phyloP scores from a whole-genome alignment of 2,888 invertebrate species.

The Malthinus seriepunctatus region DNA sequence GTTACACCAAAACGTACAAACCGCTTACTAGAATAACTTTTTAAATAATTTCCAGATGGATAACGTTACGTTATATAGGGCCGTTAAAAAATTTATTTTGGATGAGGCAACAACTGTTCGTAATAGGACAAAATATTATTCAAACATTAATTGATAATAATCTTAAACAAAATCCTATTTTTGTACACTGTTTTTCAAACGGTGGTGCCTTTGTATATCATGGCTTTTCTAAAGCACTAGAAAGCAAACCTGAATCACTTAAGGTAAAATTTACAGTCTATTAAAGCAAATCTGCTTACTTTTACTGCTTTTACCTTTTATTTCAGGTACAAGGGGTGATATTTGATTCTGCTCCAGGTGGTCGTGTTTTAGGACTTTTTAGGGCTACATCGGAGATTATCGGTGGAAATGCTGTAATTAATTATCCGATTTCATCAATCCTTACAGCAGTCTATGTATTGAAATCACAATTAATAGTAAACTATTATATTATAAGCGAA shows the following conservation, averaged over 20 bases:
- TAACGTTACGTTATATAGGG: slow-evolving; percentile 72
- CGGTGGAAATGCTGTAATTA: slow-evolving; percentile 60
- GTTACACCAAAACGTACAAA: neutral
- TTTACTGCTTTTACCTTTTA: too few species aligned
- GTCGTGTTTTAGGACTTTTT: slow-evolving; percentile 60
- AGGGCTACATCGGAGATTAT: slow-evolving; percentile 65
- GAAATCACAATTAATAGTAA: slow-evolving; percentile 65
- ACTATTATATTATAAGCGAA: slow-evolving; percentile 18
- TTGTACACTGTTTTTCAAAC: slow-evolving; percentile 77
- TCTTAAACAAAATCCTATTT: slow-evolving; percentile 70
- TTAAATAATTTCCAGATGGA: slow-evolving; percentile 59
- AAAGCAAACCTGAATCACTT: slow-evolving; percentile 58
- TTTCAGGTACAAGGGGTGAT: slow-evolving; percentile 65
- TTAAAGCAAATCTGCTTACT: neutral
- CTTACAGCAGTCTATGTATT: slow-evolving; percentile 62
- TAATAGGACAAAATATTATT: slow-evolving; percentile 66
- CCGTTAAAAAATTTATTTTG: slow-evolving; percentile 69
- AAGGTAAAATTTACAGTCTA: slow-evolving; percentile 47
- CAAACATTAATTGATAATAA: slow-evolving; percentile 68
- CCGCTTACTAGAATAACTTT: neutral
- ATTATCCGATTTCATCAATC: slow-evolving; percentile 60
- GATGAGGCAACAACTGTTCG: slow-evolving; percentile 63
- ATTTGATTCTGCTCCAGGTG: slow-evolving; percentile 74
- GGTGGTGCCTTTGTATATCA: slow-evolving; percentile 75
- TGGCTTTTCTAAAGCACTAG: slow-evolving; percentile 65